Conservation (phyloP, 2,113 vertebrate species). For the Nibea albiflora region DNA sequence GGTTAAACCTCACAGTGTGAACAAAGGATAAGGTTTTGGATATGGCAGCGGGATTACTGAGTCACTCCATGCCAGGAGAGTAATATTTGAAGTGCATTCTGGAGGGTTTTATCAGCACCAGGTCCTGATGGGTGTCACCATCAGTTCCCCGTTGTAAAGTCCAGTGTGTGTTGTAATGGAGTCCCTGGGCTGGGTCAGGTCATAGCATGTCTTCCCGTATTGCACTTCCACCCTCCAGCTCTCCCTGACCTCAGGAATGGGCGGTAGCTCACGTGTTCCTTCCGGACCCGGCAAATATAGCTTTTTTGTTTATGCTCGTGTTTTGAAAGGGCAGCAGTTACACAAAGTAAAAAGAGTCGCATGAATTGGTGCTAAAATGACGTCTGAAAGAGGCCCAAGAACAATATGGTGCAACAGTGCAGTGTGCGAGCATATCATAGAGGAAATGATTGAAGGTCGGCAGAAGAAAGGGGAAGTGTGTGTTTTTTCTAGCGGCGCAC, state of each 20-base stretch:
- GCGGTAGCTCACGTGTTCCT: constrained; percentile 59
- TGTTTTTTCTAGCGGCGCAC: constrained; percentile 31
- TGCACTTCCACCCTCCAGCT: constrained; percentile 19
- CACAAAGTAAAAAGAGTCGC: constrained; percentile 27
- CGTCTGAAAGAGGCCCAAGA: constrained; percentile 33
- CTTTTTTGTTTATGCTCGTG: constrained; percentile 37
- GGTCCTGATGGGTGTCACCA: constrained; percentile 50
- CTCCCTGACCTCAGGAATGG: constrained; percentile 71
- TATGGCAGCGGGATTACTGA: background rate
- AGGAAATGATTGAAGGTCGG: constrained; percentile 69
- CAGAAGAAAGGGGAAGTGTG: constrained; percentile 56
- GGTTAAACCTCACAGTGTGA: constrained; percentile 21
- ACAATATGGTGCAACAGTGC: constrained; percentile 34
- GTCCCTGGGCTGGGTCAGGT: constrained; percentile 31
- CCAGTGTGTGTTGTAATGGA: constrained; percentile 27
- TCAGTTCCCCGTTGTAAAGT: constrained; percentile 17
- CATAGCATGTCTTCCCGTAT: constrained; percentile 20
- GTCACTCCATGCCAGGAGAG: background rate
- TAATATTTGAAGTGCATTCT: constrained; percentile 45
- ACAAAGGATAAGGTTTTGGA: background rate
- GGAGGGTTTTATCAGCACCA: constrained; percentile 50
- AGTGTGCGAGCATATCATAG: constrained; percentile 3
- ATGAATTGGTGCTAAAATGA: constrained; percentile 51
- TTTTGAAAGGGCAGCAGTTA: constrained; percentile 59
- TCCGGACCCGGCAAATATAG: constrained; percentile 57